These are phyloP conservation scores for Bos javanicus DNA, from an alignment of 2,113 vertebrate species.

Conservation along the genomic window DNA sequence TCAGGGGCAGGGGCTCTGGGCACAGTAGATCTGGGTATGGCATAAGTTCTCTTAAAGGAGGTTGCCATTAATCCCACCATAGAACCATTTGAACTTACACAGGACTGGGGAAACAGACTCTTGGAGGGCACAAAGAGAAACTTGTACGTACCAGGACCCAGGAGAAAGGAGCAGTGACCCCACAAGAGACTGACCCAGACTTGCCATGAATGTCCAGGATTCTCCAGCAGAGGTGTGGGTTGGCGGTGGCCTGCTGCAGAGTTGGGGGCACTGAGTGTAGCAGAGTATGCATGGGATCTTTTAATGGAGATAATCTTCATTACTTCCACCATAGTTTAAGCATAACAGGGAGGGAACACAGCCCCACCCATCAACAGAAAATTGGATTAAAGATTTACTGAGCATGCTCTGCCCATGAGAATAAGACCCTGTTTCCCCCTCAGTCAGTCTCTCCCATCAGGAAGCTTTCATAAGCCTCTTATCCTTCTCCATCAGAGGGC, in stretches of 20 bases:
- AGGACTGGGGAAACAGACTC: neutral
- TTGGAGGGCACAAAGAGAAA: neutral
- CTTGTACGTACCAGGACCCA: neutral
- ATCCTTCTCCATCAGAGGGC: neutral
- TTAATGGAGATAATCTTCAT: neutral
- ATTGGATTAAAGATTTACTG: neutral
- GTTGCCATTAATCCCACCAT: neutral
- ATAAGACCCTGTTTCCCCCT: neutral
- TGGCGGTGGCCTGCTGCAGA: neutral
- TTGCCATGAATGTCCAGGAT: neutral
- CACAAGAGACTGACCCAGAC: neutral
- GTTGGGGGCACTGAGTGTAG: neutral
- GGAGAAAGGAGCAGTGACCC: neutral
- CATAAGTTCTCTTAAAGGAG: neutral
- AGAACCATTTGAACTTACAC: neutral
- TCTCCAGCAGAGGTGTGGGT: neutral
- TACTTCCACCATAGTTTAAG: neutral
- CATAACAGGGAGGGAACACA: neutral
- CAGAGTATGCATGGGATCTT: neutral
- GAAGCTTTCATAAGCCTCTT: neutral
- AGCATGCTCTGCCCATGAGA: neutral
- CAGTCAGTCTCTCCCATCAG: neutral
- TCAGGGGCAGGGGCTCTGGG: neutral
- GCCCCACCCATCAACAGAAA: neutral
- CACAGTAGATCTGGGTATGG: neutral